These are phyloP conservation scores for Cheilosia impressa DNA, from an alignment of 2,888 invertebrate genomes.

Conservation along the genomic window DNA sequence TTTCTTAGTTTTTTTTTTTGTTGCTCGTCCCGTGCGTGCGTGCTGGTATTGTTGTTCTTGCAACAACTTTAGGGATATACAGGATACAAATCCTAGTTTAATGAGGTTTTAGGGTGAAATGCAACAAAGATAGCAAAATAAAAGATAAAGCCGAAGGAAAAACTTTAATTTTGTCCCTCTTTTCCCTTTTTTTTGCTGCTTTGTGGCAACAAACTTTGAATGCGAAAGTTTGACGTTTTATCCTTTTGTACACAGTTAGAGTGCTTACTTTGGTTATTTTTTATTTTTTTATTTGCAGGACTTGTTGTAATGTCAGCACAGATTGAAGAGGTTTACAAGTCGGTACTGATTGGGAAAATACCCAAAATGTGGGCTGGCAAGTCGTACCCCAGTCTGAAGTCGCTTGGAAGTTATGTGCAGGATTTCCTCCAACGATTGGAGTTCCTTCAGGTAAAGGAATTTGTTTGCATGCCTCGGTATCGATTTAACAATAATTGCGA, in stretches of 20 bases:
- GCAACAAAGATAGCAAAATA: slow-evolving; percentile 45
- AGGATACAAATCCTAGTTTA: slow-evolving; percentile 57
- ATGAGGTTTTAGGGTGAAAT: slow-evolving; percentile 45
- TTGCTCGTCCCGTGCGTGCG: slow-evolving; percentile 3
- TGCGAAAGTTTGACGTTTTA: slow-evolving; percentile 51
- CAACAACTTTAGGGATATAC: slow-evolving; percentile 10
- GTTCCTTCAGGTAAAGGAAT: slow-evolving; percentile 90
- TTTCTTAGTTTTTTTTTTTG: neutral
- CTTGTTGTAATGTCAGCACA: slow-evolving; percentile 93
- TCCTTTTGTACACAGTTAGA: slow-evolving; percentile 7
- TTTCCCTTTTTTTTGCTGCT: slow-evolving; percentile 48
- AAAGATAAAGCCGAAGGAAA: slow-evolving; percentile 19
- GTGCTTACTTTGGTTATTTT: slow-evolving; percentile 21
- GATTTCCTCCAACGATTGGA: slow-evolving; percentile 92
- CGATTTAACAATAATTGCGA: slow-evolving; percentile 69
- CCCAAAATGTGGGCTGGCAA: slow-evolving; percentile 92
- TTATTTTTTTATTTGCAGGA: slow-evolving; percentile 84
- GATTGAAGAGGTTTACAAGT: slow-evolving; percentile 93
- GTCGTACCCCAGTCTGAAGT: slow-evolving; percentile 96
- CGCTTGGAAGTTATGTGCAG: slow-evolving; percentile 92
- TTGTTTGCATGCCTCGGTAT: slow-evolving; percentile 18
- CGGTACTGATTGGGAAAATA: slow-evolving; percentile 92
- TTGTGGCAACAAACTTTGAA: slow-evolving; percentile 27
- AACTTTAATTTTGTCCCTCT: slow-evolving; percentile 45
- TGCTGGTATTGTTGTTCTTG: neutral